These are phyloP conservation scores for Bolinopsis microptera DNA, from an alignment of 37 sponge, comb jelly and placozoan species.

Conservation along the genomic window DNA sequence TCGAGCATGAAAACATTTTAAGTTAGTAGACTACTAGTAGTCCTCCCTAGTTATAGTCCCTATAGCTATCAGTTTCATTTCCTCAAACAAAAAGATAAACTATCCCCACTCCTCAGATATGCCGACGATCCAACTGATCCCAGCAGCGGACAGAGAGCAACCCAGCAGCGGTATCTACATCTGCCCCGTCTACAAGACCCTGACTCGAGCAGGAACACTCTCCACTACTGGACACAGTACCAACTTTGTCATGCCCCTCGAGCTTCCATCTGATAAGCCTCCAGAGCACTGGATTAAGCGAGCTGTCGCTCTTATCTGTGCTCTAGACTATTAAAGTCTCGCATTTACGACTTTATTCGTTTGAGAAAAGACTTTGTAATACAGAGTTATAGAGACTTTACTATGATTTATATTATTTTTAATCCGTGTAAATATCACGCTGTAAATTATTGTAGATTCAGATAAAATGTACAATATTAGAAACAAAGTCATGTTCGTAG, in stretches of 20 bases:
- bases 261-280: slow-evolving; percentile 88
- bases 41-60: no score
- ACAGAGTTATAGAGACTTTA: neutral
- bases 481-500: no score
- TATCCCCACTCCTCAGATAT: no score
- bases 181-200: slow-evolving; percentile 98
- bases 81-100: no score
- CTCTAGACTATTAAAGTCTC: slow-evolving; percentile 46
- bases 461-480: no score
- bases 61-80: no score
- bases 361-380: no score
- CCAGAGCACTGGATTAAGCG: slow-evolving; percentile 94
- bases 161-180: slow-evolving; percentile 83
- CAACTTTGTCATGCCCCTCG: slow-evolving; percentile 87
- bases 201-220: slow-evolving; percentile 88
- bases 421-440: neutral
- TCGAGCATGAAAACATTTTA: no score
- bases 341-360: no score
- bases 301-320: slow-evolving; percentile 55
- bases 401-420: no score
- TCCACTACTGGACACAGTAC: slow-evolving; percentile 73
- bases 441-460: neutral
- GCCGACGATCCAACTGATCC: slow-evolving; percentile 90
- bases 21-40: no score
- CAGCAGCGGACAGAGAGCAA: slow-evolving; percentile 78